Evolutionary conservation across 2,888 invertebrate species (phyloP).

Genomic region (Capitulum mitella): DNA sequence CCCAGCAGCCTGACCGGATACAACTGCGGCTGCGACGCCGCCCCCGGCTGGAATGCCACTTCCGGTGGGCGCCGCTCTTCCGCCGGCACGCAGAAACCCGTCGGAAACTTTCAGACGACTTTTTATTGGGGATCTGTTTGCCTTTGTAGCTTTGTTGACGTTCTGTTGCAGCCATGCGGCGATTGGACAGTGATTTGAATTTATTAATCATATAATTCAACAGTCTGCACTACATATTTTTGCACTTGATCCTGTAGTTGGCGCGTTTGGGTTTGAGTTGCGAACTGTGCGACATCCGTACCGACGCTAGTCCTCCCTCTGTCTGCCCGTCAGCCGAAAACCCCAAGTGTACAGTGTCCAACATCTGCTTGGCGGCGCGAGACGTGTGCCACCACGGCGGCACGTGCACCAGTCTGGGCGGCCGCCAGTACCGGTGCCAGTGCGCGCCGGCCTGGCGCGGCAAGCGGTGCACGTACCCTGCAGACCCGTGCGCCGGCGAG

Average conservation of each 20-base stretch:
- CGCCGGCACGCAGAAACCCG: too few relatives aligned
- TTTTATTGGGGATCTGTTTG: too few relatives aligned
- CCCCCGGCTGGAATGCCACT: background rate
- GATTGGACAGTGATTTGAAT: too few relatives aligned
- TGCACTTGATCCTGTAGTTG: too few relatives aligned
- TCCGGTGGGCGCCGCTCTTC: background rate
- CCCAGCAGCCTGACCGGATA: background rate
- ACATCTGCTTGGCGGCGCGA: background rate
- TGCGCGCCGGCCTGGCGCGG: slow-evolving; percentile 17
- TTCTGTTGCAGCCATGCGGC: too few relatives aligned
- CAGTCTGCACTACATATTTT: too few relatives aligned
- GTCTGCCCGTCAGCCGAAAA: background rate
- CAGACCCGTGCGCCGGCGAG: background rate
- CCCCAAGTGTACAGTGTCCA: background rate
- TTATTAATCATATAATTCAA: too few relatives aligned
- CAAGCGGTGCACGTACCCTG: background rate
- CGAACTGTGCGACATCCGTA: too few relatives aligned
- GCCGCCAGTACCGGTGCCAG: background rate
- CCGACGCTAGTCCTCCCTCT: too few relatives aligned
- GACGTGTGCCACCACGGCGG: slow-evolving; percentile 8
- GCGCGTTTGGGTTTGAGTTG: too few relatives aligned
- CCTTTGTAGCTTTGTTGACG: too few relatives aligned
- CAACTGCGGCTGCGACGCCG: background rate
- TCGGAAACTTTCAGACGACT: too few relatives aligned
- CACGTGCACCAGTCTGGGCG: background rate